Conservation (phyloP, 2,888 invertebrate genomes). For the Gerris lacustris region DNA sequence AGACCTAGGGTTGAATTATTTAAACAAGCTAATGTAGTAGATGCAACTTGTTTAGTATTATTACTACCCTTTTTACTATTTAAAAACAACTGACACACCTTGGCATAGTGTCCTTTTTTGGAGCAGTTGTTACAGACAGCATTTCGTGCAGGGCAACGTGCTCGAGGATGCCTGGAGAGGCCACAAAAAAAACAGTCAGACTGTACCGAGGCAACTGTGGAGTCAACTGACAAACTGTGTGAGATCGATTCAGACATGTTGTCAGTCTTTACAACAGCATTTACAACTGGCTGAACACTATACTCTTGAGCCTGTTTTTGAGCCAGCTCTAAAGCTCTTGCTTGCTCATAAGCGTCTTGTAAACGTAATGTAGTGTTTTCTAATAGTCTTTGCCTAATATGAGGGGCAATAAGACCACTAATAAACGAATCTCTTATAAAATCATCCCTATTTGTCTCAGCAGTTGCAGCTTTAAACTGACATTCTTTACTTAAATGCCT, state of each 20-base stretch:
- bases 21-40: not conserved
- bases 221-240: not conserved
- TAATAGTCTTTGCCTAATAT: conserved; percentile 14
- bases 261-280: not conserved
- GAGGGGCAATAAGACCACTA: not conserved
- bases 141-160: conserved; percentile 14
- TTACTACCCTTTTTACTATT: not conserved
- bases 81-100: conserved; percentile 8
- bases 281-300: not conserved
- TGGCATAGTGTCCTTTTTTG: conserved; percentile 16
- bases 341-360: conserved; percentile 14
- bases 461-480: conserved; percentile 15
- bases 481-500: conserved; percentile 15
- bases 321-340: conserved; percentile 14
- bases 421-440: conserved; percentile 7
- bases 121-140: conserved; percentile 10
- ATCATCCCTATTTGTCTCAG: conserved; percentile 10
- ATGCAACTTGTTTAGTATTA: not conserved
- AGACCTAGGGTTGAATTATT: not conserved
- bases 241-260: not conserved
- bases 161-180: not conserved
- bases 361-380: conserved; percentile 16
- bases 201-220: not conserved
- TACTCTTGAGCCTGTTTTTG: not conserved
- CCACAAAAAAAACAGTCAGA: conserved; percentile 9